phyloP scores from a whole-genome alignment of 2,888 invertebrate genomes.

The Bhutanitis thaidina region DNA sequence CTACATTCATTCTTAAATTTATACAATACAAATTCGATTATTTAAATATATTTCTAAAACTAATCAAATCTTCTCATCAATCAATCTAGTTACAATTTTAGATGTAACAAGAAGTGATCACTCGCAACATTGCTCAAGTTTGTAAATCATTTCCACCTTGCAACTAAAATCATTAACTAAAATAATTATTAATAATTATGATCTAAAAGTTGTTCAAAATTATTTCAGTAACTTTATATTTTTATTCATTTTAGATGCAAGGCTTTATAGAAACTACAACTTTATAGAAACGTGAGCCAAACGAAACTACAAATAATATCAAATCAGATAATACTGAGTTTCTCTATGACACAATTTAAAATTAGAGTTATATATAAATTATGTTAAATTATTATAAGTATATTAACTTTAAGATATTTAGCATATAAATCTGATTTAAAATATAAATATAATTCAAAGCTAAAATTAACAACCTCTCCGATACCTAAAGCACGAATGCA shows the following conservation, averaged over 20 bases:
- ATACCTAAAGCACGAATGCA: neutral
- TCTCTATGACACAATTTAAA: slow-evolving; percentile 4
- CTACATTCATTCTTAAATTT: neutral
- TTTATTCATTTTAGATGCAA: no score
- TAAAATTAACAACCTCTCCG: slow-evolving; percentile 7
- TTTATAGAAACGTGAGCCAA: slow-evolving; percentile 17
- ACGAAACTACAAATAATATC: slow-evolving; percentile 48
- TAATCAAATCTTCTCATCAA: slow-evolving; percentile 30
- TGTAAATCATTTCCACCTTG: neutral
- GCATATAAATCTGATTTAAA: no score
- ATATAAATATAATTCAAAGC: neutral
- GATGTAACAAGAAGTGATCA: slow-evolving; percentile 49
- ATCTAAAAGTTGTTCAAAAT: no score
- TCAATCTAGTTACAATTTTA: slow-evolving; percentile 47
- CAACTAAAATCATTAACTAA: no score
- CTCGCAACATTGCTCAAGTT: slow-evolving; percentile 12
- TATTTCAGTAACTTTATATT: no score
- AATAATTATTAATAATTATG: no score
- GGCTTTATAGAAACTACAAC: no score
- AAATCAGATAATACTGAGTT: slow-evolving; percentile 44
- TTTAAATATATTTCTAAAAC: neutral
- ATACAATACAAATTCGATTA: neutral
- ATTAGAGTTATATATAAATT: neutral
- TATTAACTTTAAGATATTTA: no score
- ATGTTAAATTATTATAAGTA: neutral